A percentile compares a stretch with the other conserved stretches of the same genome.
Conservation (phyloP, 2,113 vertebrate genomes). For the Phyllostomus discolor region DNA sequence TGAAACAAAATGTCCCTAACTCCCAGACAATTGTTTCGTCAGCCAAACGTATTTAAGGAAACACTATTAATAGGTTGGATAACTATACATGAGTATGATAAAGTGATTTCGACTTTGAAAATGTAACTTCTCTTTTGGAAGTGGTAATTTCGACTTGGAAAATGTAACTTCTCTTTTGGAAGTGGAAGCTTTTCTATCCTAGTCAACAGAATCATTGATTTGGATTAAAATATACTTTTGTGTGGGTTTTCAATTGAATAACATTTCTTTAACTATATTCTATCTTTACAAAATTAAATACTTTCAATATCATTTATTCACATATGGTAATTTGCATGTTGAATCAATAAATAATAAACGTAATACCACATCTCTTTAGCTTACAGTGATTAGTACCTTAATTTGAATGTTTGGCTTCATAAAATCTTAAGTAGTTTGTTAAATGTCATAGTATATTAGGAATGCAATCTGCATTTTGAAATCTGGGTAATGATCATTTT, state of each 20-base stretch:
- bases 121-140: neutral
- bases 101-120: slow-evolving; percentile 12
- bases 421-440: slow-evolving; percentile 38
- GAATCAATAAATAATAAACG: neutral
- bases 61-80: neutral
- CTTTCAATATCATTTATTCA: neutral
- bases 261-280: neutral
- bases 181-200: neutral
- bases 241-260: neutral
- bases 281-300: slow-evolving; percentile 40
- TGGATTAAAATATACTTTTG: slow-evolving; percentile 2
- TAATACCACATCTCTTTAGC: neutral
- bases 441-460: slow-evolving; percentile 43
- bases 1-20: slow-evolving; percentile 11
- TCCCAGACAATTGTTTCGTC: slow-evolving; percentile 21
- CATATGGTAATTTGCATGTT: slow-evolving; percentile 3
- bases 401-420: slow-evolving; percentile 50
- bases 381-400: slow-evolving; percentile 25
- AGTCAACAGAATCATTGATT: slow-evolving; percentile 16
- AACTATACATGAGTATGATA: slow-evolving; percentile 21
- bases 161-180: neutral
- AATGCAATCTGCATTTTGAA: slow-evolving; percentile 41
- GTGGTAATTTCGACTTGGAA: neutral
- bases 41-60: slow-evolving; percentile 14
- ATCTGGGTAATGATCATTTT: slow-evolving; percentile 42